These are phyloP conservation scores for Criorhina ranunculi DNA, from an alignment of 2,888 invertebrate genomes.

Conservation along the genomic window DNA sequence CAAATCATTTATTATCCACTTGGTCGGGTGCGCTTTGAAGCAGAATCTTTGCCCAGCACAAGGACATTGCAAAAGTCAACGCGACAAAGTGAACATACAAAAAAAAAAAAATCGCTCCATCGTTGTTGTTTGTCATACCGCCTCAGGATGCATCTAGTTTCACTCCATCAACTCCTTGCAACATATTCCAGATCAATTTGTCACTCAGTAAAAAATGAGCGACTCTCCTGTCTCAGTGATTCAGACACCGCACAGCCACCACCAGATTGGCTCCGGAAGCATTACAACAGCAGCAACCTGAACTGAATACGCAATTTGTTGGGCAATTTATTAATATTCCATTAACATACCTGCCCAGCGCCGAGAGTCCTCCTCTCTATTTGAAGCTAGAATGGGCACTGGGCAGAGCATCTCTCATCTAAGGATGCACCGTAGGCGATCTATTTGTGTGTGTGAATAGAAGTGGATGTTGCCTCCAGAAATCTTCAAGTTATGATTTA, in stretches of 20 bases:
- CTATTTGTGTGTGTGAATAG: conserved; percentile 35
- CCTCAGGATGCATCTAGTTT: conserved; percentile 32
- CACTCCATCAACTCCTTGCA: conserved; percentile 39
- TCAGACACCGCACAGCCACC: conserved; percentile 36
- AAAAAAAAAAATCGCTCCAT: conserved; percentile 6
- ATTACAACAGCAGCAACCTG: conserved; percentile 77
- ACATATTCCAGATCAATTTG: conserved; percentile 74
- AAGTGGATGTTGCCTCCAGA: conserved; percentile 44
- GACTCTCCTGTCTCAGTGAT: conserved; percentile 61
- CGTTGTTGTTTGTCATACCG: conserved; percentile 59
- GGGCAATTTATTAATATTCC: conserved; percentile 82
- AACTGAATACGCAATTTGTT: conserved; percentile 81
- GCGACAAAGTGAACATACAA: conserved; percentile 47
- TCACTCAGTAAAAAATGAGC: conserved; percentile 72
- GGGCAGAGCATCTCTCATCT: conserved; percentile 64
- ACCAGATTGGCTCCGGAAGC: conserved; percentile 36
- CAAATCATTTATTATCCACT: conserved; percentile 56
- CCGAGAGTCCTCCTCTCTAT: conserved; percentile 17
- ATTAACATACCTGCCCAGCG: conserved; percentile 79
- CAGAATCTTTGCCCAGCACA: conserved; percentile 6
- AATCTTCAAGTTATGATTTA: conserved; percentile 70
- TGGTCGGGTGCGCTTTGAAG: conserved; percentile 27
- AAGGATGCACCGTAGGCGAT: conserved; percentile 71
- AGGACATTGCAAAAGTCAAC: conserved; percentile 33
- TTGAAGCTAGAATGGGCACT: conserved; percentile 30